phyloP scores from a whole-genome alignment of 2,797 vertebrate genomes.

The Scomberomorus guttatus region DNA sequence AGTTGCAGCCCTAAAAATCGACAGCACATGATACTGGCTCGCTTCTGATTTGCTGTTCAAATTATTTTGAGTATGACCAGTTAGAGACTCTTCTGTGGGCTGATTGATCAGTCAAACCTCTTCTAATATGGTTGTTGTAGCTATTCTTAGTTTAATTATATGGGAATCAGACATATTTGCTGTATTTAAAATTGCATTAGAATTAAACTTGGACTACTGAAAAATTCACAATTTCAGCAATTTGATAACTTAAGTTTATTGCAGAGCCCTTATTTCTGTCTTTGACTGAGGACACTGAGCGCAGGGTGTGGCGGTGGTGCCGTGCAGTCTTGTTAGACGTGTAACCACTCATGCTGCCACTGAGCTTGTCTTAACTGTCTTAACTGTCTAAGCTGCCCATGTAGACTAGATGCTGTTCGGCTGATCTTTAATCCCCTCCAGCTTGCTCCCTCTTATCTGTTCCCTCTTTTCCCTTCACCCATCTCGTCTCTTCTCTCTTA shows the following conservation, averaged over 20 bases:
- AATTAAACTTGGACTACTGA: neutral
- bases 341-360: conserved; percentile 1
- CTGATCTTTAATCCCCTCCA: conserved; percentile 66
- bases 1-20: too few relatives aligned
- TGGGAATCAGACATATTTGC: neutral
- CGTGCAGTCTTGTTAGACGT: conserved; percentile 3
- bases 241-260: neutral
- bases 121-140: neutral
- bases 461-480: neutral
- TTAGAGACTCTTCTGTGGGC: neutral
- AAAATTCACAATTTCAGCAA: neutral
- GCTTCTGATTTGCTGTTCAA: neutral
- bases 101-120: neutral
- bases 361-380: conserved; percentile 58
- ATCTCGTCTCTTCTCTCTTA: conserved; percentile 29
- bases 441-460: conserved; percentile 41
- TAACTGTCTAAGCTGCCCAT: conserved; percentile 57
- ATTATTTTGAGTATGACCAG: neutral
- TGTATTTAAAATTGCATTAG: neutral
- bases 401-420: conserved; percentile 45
- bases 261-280: conserved; percentile 3
- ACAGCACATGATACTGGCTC: neutral
- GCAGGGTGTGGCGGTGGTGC: neutral
- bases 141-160: conserved; percentile 6
- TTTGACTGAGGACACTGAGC: neutral